phyloP scores from a whole-genome alignment of 2,888 invertebrate species.

The Peribatodes rhomboidaria region DNA sequence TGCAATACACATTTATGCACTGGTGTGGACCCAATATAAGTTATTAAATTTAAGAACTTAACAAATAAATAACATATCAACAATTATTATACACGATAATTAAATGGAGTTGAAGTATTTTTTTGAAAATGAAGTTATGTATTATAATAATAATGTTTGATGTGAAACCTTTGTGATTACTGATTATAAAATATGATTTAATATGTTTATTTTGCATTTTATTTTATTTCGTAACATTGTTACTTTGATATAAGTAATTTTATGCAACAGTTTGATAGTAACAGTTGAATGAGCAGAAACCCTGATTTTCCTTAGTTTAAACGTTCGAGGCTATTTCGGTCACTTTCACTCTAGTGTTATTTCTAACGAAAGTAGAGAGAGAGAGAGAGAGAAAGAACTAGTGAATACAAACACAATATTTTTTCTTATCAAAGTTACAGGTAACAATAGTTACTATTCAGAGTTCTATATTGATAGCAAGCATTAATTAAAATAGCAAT shows the following conservation, averaged over 20 bases:
- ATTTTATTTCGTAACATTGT: slow-evolving; percentile 11
- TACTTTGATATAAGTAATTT: not conserved
- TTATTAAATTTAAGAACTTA: slow-evolving; percentile 46
- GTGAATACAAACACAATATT: too few relatives aligned
- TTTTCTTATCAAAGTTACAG: too few relatives aligned
- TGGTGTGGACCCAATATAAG: not conserved
- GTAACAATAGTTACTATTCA: too few relatives aligned
- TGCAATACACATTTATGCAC: not conserved
- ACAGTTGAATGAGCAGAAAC: too few relatives aligned
- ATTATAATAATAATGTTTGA: slow-evolving; percentile 43
- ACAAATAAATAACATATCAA: slow-evolving; percentile 60
- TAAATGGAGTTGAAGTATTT: slow-evolving; percentile 43
- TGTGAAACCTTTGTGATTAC: slow-evolving; percentile 35
- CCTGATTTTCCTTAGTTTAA: too few relatives aligned
- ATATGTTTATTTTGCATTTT: slow-evolving; percentile 42
- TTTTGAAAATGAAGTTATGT: slow-evolving; percentile 43
- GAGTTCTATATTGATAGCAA: too few relatives aligned
- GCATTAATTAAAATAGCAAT: too few relatives aligned
- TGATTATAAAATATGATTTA: slow-evolving; percentile 36
- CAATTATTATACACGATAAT: slow-evolving; percentile 44
- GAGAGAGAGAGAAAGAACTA: too few relatives aligned
- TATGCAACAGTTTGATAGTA: too few relatives aligned
- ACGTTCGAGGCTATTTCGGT: too few relatives aligned
- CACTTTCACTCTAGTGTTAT: too few relatives aligned
- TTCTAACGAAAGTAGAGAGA: too few relatives aligned